A percentile compares a stretch with the other conserved stretches of the same genome.
Conservation (phyloP, 2,113 vertebrate species). For the Chinchilla lanigera region DNA sequence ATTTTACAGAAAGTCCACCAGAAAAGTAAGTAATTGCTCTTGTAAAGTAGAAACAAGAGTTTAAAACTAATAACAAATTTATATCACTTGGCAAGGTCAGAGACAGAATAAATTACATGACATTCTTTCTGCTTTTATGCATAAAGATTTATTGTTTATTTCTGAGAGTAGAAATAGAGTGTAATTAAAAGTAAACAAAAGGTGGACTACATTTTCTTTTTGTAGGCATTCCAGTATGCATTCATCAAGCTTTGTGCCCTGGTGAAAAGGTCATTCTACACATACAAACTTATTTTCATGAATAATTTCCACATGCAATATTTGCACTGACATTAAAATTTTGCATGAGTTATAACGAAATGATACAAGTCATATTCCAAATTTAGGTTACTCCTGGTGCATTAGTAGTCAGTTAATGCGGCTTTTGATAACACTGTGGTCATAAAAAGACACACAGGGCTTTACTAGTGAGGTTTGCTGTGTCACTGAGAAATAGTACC, state of each 20-base stretch:
- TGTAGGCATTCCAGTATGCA: background rate
- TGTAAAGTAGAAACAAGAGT: background rate
- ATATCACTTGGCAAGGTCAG: background rate
- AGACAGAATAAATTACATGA: background rate
- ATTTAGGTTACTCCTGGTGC: background rate
- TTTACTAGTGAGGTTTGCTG: background rate
- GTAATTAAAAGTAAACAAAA: conserved; percentile 3
- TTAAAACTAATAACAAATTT: background rate
- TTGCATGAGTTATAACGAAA: background rate
- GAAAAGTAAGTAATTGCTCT: background rate
- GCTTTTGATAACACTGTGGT: background rate
- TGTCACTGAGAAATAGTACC: background rate
- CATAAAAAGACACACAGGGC: background rate
- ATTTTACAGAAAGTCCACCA: background rate
- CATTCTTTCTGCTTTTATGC: background rate
- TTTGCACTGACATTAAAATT: background rate
- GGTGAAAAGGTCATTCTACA: conserved; percentile 8
- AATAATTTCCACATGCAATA: background rate
- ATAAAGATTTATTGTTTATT: conserved; percentile 16
- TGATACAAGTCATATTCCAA: background rate
- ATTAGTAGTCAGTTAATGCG: background rate
- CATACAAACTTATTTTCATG: background rate
- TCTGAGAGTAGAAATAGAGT: background rate
- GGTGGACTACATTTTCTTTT: background rate
- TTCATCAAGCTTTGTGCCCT: background rate